phyloP scores from a whole-genome alignment of 2,888 invertebrate genomes.

The Copidosoma aretas region DNA sequence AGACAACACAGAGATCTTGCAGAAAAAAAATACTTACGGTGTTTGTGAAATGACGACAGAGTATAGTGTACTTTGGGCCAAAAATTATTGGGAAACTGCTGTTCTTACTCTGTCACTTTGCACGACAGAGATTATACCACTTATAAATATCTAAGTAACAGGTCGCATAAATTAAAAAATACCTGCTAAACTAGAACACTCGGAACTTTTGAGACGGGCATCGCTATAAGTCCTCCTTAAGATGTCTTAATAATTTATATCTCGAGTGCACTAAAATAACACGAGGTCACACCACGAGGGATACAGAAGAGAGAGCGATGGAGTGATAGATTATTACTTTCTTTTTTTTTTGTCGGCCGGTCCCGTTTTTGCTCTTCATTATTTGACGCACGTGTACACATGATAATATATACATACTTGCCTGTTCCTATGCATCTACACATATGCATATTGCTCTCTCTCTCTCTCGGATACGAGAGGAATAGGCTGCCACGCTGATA shows the following conservation, averaged over 20 bases:
- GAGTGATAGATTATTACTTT: not conserved
- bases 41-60: too few species aligned
- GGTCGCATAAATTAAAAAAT: not conserved
- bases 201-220: not conserved
- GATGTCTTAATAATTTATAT: slow-evolving; percentile 10
- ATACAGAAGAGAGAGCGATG: too few species aligned
- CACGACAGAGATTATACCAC: too few species aligned
- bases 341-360: slow-evolving; percentile 10
- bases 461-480: too few species aligned
- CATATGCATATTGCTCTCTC: slow-evolving; percentile 9
- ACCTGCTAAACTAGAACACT: not conserved
- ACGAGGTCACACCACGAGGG: slow-evolving; percentile 3
- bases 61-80: too few species aligned
- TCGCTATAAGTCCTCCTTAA: slow-evolving; percentile 2
- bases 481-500: too few species aligned
- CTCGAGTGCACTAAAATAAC: slow-evolving; percentile 3
- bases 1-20: too few species aligned
- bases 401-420: too few species aligned
- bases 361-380: slow-evolving; percentile 4
- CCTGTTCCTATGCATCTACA: not conserved
- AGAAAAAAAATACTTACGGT: too few species aligned
- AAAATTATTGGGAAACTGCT: too few species aligned
- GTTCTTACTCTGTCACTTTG: too few species aligned
- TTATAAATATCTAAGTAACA: not conserved
- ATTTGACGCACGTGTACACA: slow-evolving; percentile 22